Evolutionary conservation across 2,113 vertebrate species (phyloP), one percentile per base, ranked within the genome.

Genomic region (Peromyscus polionotus): DNA sequence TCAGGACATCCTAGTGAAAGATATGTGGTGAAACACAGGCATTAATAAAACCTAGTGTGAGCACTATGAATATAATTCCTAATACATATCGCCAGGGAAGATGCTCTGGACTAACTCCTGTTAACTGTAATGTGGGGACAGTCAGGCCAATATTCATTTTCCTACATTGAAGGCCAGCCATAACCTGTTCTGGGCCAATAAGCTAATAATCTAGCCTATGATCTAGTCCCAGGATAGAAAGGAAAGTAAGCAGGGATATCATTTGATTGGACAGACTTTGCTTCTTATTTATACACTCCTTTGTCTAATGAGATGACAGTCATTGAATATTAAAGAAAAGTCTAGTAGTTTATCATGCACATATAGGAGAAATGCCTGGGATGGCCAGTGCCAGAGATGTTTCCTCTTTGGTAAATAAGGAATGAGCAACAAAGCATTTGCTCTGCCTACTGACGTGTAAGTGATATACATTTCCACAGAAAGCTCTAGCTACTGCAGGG

Each of bases 361-460:
- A n/a, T 0, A 36, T 93, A 88, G 83, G 79, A 92, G 97, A 89
- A 97, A 93, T 68, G 94, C 72, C 57, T 89, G 17, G 90, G 96
- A 95, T 96, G 97, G 96, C 92, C 89, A 85, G 77, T 1, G 0
- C 93, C 1, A 0, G 70, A 88, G 84, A 96, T 88, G 63, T 86
- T 97, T 96, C 45, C 42, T 86, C 81, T 96, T 98, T 93, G 93
- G 57, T 59, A 0, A 17, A 95, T 97, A 45, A 87, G 26, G 33
- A 19, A 42, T 96, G 95, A 97, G 70, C 97, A 97, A 96, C 95
- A 98, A 95, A 92, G 76, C 97, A 97, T 98, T 98, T 98, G 98
- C 94, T 0, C 1, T 86, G 94, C 92, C 97, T 97, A 97, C 84
- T 98, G 97, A 97, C 95, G 59, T 11, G 73, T 77, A 90, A 92